Base-by-base conservation (phyloP, 1,140 invertebrate species). In the Mercenaria mercenaria region DNA sequence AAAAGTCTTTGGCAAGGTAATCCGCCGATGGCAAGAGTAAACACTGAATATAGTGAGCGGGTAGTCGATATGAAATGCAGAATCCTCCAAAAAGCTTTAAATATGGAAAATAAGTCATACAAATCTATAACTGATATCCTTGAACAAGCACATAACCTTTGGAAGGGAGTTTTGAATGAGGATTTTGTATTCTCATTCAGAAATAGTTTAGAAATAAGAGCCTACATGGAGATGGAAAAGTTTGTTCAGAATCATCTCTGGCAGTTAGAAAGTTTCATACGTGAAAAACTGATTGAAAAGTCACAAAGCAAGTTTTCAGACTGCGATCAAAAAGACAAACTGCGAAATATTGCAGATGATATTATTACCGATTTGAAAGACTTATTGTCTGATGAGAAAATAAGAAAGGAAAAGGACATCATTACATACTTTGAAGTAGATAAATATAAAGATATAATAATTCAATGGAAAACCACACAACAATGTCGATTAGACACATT, bases 11-110 rank as follows among this genome's bases (percentile, higher is more conserved):
- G 52, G 52, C 34, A 47, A 29, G 86, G 86, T 0, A 50, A 67
- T 32, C 77, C 61, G 8, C 86, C 86, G 0, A 88, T 88, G 77
- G 50, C 32, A 37, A 43, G 34, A 50, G 79, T 61, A 0, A 77
- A 77, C 18, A 41, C 29, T 20, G 52, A 56, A 20, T 56, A 56
- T 20, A 11, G 52, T 56, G 52, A 56, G n/a, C 15, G 20, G 3
- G 52, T 56, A 20, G 52, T 56, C 3, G 52, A 8, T 56, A 56
- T 56, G 20, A 56, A 56, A 56, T 56, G 37, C 34, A 56, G 59
- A 32, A 59, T 39, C 11, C 10, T 56, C 13, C 4, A 32, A 37
- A 59, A 18, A 10, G 52, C 52, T 56, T 8, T 56, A 56, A 56
- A 8, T 20, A 56, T 67, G 34, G 20, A 37, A 13, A 37, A 67